Evolutionary conservation across 1,140 invertebrate species (phyloP).

Genomic region (Manduca sexta): DNA sequence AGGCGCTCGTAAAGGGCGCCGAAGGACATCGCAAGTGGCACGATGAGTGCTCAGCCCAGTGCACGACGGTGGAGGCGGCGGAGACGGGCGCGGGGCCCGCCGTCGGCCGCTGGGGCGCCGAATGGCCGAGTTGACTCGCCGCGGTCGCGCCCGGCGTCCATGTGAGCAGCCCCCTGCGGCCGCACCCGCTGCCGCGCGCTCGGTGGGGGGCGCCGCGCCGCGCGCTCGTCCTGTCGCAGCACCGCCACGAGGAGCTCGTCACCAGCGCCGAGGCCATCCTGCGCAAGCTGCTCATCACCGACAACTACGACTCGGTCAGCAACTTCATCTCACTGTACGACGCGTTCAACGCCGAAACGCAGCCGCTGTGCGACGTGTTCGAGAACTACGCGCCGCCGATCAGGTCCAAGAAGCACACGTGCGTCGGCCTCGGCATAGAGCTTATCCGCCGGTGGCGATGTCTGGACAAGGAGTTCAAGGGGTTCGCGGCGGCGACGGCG

Average conservation of each 20-base stretch:
- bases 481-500: slow-evolving; percentile 78
- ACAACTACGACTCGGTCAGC: slow-evolving; percentile 89
- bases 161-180: neutral
- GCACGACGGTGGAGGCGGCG: slow-evolving; percentile 23
- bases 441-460: slow-evolving; percentile 75
- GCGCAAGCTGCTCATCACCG: slow-evolving; percentile 83
- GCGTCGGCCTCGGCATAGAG: slow-evolving; percentile 89
- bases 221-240: slow-evolving; percentile 73
- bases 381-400: slow-evolving; percentile 83
- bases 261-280: slow-evolving; percentile 83
- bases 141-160: slow-evolving; percentile 35
- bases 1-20: slow-evolving; percentile 61
- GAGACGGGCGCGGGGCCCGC: slow-evolving; percentile 75
- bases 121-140: slow-evolving; percentile 95
- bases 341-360: slow-evolving; percentile 73
- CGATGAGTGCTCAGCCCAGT: slow-evolving; percentile 35
- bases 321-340: slow-evolving; percentile 88
- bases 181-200: slow-evolving; percentile 76
- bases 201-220: slow-evolving; percentile 72
- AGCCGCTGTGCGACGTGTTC: slow-evolving; percentile 40
- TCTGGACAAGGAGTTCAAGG: slow-evolving; percentile 75
- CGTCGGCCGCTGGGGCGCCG: slow-evolving; percentile 88
- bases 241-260: slow-evolving; percentile 84
- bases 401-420: slow-evolving; percentile 85
- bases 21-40: slow-evolving; percentile 61